These are phyloP conservation scores for Halichoerus grypus DNA, from an alignment of 2,113 vertebrate species.

Conservation along the genomic window DNA sequence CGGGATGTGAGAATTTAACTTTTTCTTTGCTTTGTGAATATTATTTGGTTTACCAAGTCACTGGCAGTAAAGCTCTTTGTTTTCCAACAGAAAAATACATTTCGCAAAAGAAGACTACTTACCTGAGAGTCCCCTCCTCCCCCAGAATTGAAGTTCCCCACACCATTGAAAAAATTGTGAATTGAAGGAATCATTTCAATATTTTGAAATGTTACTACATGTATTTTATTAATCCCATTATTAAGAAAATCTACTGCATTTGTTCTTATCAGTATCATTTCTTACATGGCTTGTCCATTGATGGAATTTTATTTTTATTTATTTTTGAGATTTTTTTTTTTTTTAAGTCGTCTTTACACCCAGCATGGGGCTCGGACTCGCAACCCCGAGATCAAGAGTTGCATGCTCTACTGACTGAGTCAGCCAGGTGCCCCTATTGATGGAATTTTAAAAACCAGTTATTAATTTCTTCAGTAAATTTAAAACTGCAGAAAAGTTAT, in stretches of 20 bases:
- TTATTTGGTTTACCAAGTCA: neutral
- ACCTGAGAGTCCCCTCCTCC: conserved; percentile 36
- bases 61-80: neutral
- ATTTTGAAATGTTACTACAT: conserved; percentile 68
- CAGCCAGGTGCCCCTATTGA: neutral
- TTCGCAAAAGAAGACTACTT: conserved; percentile 45
- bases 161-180: conserved; percentile 68
- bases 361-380: neutral
- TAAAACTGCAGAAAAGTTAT: neutral
- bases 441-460: conserved; percentile 49
- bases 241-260: conserved; percentile 23
- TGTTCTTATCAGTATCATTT: conserved; percentile 48
- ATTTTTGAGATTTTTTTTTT: neutral
- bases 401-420: neutral
- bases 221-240: conserved; percentile 38
- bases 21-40: neutral
- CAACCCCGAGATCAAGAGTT: neutral
- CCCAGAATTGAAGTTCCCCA: neutral
- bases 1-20: neutral
- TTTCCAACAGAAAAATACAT: conserved; percentile 59
- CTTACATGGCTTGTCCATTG: conserved; percentile 42
- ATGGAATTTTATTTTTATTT: neutral
- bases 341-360: neutral
- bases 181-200: conserved; percentile 64
- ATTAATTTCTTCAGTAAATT: neutral